Evolutionary conservation across 2,888 invertebrate species (phyloP).

Genomic region (Dynastes grantii): DNA sequence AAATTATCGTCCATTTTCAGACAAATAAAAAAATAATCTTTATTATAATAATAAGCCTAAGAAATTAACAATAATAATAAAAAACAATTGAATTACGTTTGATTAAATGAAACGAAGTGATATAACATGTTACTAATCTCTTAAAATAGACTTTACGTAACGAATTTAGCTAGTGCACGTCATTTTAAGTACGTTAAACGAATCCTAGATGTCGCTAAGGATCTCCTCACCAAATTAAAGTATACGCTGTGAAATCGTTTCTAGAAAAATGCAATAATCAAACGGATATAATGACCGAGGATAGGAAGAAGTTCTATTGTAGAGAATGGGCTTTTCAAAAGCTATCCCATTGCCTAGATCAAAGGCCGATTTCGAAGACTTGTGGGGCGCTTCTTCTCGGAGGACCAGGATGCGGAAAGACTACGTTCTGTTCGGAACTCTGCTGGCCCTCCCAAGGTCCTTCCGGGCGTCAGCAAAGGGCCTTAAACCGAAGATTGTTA

Average conservation of each 20-base stretch:
- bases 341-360: constrained; percentile 92
- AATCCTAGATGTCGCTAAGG: no score
- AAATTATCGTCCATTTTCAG: no score
- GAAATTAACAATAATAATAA: no score
- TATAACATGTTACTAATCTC: no score
- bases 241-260: no score
- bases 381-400: constrained; percentile 91
- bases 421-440: constrained; percentile 88
- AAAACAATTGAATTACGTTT: no score
- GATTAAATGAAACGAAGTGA: no score
- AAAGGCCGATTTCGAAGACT: constrained; percentile 86
- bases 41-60: neutral
- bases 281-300: constrained; percentile 67
- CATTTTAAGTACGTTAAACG: no score
- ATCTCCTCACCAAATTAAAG: neutral
- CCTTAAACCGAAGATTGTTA: constrained; percentile 84
- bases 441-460: constrained; percentile 81
- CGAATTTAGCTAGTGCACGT: no score
- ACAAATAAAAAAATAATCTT: neutral
- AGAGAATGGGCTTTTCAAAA: constrained; percentile 98
- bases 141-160: no score
- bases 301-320: constrained; percentile 87
- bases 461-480: constrained; percentile 80
- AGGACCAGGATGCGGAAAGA: constrained; percentile 96
- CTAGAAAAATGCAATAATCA: neutral